Base-by-base conservation (phyloP, 2,888 invertebrate species). In the Stenodera caucasica region DNA sequence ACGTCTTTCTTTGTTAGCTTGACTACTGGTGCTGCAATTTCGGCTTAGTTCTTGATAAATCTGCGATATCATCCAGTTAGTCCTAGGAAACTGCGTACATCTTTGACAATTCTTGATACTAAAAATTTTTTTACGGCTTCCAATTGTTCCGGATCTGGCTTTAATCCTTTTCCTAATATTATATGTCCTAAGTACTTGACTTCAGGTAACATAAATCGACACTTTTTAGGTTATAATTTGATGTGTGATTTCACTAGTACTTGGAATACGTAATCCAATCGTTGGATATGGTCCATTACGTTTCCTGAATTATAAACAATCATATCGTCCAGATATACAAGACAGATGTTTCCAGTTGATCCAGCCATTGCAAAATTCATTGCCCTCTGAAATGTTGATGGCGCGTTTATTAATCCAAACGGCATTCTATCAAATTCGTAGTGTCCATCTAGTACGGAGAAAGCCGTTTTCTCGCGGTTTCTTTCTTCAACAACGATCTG, bases 261-360 rank as follows among this genome's bases (percentile, higher is more conserved):
- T 29, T 65, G n/a, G 33, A 68, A 67, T 12, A 65, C 63, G 12
- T 29, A 1, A 1, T 14, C 9, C 7, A 53, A 1, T 2, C 32
- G 30, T 30, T 26, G 1, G 4, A 3, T 18, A 49, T 64, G 67
- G 33, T 65, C 56, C 52, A 9, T 7, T 15, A 15, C 12, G 26
- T 7, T 14, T 9, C 53, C 52, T 12, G 6, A n/a, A 3, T 18
- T 21, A 32, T 53, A 65, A 51, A 14, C 54, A 2, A 67, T 61
- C 18, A 70, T 64, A 15, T 70, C 69, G 50, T 74, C 71, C 12
- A 71, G 23, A 37, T 73, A 72, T 0, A 70, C 66, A 2, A 68
- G 58, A 35, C 68, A 66, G 18, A 60, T 60, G 37, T 65, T 57
- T 7, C 60, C 61, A 21, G 63, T 60, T 11, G 72, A 49, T 0